Conservation (phyloP, 1,140 invertebrate species). For the Lepidostoma basale region DNA sequence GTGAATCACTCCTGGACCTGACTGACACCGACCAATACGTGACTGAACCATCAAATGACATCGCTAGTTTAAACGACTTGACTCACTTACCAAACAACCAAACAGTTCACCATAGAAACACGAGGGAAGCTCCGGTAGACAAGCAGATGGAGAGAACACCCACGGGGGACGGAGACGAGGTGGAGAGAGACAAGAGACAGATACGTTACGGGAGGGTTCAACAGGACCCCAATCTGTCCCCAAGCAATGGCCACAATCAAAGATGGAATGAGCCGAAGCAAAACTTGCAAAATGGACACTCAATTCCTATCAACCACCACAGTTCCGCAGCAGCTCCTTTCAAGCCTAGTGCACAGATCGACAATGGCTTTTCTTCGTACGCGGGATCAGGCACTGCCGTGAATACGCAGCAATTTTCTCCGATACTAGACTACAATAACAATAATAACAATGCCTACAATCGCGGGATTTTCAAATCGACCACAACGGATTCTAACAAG, state of each 20-base stretch:
- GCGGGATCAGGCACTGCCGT: slow-evolving; percentile 14
- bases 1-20: slow-evolving; percentile 39
- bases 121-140: slow-evolving; percentile 20
- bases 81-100: slow-evolving; percentile 32
- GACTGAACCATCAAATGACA: slow-evolving; percentile 35
- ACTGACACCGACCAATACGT: slow-evolving; percentile 33
- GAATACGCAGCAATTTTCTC: slow-evolving; percentile 19
- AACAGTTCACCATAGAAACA: slow-evolving; percentile 24
- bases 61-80: slow-evolving; percentile 23
- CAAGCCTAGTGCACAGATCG: slow-evolving; percentile 43
- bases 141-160: slow-evolving; percentile 13
- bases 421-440: background rate
- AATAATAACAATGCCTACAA: slow-evolving; percentile 13
- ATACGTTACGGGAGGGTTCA: slow-evolving; percentile 48
- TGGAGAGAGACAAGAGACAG: slow-evolving; percentile 59
- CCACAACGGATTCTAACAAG: slow-evolving; percentile 29
- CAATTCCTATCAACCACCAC: slow-evolving; percentile 18
- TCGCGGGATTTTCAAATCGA: slow-evolving; percentile 34
- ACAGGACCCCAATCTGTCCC: slow-evolving; percentile 10
- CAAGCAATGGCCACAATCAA: slow-evolving; percentile 20
- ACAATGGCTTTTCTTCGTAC: slow-evolving; percentile 24
- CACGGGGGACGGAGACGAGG: slow-evolving; percentile 48
- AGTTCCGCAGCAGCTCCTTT: slow-evolving; percentile 25
- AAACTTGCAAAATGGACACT: slow-evolving; percentile 3
- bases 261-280: slow-evolving; percentile 28